Evolutionary conservation across 2,113 vertebrate species (phyloP).

Genomic region (Myotis lucifugus): DNA sequence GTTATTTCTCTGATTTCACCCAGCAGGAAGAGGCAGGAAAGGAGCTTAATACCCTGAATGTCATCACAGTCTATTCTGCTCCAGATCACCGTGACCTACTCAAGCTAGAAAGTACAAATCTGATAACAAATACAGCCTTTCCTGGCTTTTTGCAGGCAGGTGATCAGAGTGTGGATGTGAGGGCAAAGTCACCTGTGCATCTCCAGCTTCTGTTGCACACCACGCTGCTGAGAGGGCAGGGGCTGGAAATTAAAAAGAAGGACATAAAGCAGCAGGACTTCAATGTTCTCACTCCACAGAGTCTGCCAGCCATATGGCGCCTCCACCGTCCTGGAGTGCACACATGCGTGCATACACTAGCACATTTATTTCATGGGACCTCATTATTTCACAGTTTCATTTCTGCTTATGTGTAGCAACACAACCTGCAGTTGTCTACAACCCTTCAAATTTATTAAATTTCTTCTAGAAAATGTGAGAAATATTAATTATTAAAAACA

Average conservation of each 20-base stretch:
- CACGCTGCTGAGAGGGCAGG: not conserved
- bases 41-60: not conserved
- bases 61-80: not conserved
- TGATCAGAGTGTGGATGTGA: not conserved
- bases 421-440: not conserved
- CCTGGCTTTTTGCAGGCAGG: not conserved
- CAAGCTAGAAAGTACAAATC: not conserved
- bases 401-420: not conserved
- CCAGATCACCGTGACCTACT: not conserved
- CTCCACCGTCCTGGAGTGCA: not conserved
- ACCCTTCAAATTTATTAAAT: not conserved
- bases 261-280: constrained; percentile 17
- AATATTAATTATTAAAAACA: not conserved
- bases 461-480: not conserved
- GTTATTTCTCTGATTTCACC: constrained; percentile 11
- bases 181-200: not conserved
- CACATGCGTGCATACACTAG: rapidly evolving
- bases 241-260: constrained; percentile 13
- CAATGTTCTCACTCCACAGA: not conserved
- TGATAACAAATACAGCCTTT: not conserved
- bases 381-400: not conserved
- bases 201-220: not conserved
- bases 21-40: not conserved
- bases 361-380: not conserved
- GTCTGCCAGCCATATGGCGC: constrained; percentile 32